Evolutionary conservation across 1,140 invertebrate species (phyloP), one percentile per base, ranked within the genome.

Genomic region (Diachasmimorpha longicaudata): DNA sequence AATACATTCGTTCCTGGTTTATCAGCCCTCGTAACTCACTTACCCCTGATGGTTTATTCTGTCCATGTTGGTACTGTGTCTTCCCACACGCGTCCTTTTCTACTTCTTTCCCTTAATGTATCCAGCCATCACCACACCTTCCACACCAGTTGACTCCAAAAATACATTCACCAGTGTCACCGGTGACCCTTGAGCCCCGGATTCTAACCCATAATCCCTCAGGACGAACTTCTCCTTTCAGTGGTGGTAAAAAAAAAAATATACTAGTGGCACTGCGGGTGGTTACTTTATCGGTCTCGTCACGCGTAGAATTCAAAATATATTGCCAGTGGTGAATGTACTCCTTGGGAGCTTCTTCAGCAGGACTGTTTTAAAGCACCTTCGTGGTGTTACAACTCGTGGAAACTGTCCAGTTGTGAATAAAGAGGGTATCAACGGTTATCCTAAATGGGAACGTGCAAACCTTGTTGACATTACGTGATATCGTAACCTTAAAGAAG

Each of bases 21-120:
- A 84, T 84, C 82, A 80, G 73, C 4, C 25, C 74, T 71, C 78
- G 77, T 85, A 82, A 85, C 67, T 84, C 84, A 83, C 78, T 69
- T 66, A 73, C 55, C 74, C 77, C 70, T 79, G 79, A 79, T 79
- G 78, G 75, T 74, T 79, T 81, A 83, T 82, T 80, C 81, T 67
- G 25, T n/a, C 74, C 79, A 78, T 52, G 52, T 19, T 42, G 3
- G 14, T 70, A n/a, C n/a, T n/a, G n/a, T n/a, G n/a, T n/a, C 16
- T 37, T 11, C n/a, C 21, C 14, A 11, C 42, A 37, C 31, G 67
- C 37, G 58, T 55, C 80, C 77, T 68, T 68, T 42, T 73, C 71
- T 72, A 66, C 77, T 75, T 78, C 79, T 82, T 79, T 69, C 42
- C 68, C 55, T 25, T 75, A 52, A 52, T n/a, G 31, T 69, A 42